Conservation (phyloP, 2,113 vertebrate species). For the Mesitornis unicolor region DNA sequence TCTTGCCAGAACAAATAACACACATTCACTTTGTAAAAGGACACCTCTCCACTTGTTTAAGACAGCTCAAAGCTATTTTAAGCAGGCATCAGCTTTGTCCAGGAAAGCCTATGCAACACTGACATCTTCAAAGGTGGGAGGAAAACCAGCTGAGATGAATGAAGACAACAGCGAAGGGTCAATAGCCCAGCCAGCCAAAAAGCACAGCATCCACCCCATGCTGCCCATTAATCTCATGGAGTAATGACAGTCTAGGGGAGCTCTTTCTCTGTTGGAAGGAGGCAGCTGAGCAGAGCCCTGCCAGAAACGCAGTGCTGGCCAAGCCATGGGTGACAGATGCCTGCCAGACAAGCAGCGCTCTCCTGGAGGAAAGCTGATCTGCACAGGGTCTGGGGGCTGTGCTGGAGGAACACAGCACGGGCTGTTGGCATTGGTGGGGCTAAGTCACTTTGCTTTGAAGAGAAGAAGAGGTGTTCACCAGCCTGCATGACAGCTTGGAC, state of each 20-base stretch:
- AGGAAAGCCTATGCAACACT: background rate
- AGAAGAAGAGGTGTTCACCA: background rate
- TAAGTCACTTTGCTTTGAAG: background rate
- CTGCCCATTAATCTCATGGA: background rate
- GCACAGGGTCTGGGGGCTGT: fast-evolving
- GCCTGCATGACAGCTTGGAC: background rate
- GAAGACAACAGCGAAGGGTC: background rate
- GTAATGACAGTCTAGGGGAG: background rate
- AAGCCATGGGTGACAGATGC: background rate
- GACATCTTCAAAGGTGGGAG: background rate
- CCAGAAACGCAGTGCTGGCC: background rate
- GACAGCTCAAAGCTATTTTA: background rate
- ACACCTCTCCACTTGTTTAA: background rate
- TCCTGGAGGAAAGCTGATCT: background rate
- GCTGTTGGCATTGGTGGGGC: background rate
- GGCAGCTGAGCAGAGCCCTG: background rate
- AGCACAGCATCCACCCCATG: background rate
- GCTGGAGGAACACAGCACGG: fast-evolving
- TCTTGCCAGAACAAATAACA: background rate
- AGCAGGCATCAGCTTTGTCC: background rate
- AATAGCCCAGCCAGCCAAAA: background rate
- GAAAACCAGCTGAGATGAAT: background rate
- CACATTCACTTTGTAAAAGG: background rate
- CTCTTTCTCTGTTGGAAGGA: background rate
- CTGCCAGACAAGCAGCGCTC: background rate